Conservation (phyloP, 2,113 vertebrate genomes). For the Callocephalon fimbriatum region DNA sequence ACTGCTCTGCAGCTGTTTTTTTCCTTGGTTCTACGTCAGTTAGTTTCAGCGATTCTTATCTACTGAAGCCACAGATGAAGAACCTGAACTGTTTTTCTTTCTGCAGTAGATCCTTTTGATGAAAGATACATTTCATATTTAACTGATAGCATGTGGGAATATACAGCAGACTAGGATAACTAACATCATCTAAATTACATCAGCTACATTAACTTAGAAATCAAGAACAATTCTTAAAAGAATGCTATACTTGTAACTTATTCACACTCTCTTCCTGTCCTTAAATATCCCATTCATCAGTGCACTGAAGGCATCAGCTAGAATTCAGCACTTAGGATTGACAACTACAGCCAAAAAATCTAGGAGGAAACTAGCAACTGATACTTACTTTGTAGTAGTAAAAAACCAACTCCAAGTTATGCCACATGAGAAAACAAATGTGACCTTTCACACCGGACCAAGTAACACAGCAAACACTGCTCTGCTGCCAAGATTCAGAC, state of each 20-base stretch:
- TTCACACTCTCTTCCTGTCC: background rate
- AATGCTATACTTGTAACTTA: background rate
- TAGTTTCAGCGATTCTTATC: background rate
- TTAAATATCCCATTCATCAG: background rate
- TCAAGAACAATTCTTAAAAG: background rate
- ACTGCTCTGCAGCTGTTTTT: background rate
- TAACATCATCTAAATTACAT: background rate
- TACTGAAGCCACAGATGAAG: background rate
- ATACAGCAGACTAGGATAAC: background rate
- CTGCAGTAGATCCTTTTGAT: background rate
- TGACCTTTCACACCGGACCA: background rate
- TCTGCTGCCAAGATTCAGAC: background rate
- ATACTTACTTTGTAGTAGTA: background rate
- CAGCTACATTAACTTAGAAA: background rate
- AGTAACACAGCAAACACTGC: background rate
- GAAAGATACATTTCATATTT: background rate
- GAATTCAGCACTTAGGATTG: background rate
- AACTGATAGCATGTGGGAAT: background rate
- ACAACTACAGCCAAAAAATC: background rate
- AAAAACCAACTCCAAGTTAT: background rate
- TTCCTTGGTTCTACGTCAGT: rapidly evolving
- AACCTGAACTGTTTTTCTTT: background rate
- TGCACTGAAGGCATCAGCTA: background rate
- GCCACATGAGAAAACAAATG: background rate
- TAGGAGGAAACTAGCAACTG: background rate